These are phyloP conservation scores for Atethmia centrago DNA, from an alignment of 2,888 invertebrate genomes.

Conservation along the genomic window DNA sequence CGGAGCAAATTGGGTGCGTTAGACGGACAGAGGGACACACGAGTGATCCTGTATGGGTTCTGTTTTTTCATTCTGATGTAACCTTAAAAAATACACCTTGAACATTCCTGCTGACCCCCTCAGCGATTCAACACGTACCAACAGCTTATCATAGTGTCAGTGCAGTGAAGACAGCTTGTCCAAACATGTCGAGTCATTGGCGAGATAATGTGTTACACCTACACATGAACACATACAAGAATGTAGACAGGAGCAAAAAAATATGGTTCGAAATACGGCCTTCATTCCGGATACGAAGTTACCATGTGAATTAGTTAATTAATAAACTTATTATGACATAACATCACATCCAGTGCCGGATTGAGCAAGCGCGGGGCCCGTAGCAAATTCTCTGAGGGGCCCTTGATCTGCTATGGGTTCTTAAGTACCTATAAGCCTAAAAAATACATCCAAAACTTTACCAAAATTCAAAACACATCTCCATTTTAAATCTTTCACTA, in stretches of 20 bases:
- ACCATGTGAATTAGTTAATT: background rate
- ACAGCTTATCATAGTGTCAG: slow-evolving; percentile 41
- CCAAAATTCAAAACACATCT: background rate
- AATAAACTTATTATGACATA: too few species aligned
- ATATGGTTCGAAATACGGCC: slow-evolving; percentile 6
- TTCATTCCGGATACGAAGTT: background rate
- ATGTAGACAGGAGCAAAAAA: slow-evolving; percentile 5
- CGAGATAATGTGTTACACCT: slow-evolving; percentile 11
- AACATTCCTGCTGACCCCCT: background rate
- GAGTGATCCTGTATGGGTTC: too few species aligned
- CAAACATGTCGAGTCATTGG: slow-evolving; percentile 56
- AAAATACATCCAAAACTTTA: background rate
- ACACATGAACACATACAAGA: background rate
- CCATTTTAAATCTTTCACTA: background rate
- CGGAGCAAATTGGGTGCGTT: too few species aligned
- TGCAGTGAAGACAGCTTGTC: slow-evolving; percentile 25
- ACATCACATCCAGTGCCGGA: too few species aligned
- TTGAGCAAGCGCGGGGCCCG: too few species aligned
- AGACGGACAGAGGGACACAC: too few species aligned
- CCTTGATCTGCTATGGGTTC: too few species aligned
- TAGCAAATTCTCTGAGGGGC: too few species aligned
- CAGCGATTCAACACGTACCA: background rate
- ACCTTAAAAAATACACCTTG: background rate
- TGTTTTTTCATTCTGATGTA: too few species aligned
- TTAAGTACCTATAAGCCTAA: too few species aligned